A percentile compares a stretch with the other conserved stretches of the same genome.
Evolutionary conservation across 2,888 invertebrate species (phyloP).

Genomic region (Zaprionus bogoriensis): DNA sequence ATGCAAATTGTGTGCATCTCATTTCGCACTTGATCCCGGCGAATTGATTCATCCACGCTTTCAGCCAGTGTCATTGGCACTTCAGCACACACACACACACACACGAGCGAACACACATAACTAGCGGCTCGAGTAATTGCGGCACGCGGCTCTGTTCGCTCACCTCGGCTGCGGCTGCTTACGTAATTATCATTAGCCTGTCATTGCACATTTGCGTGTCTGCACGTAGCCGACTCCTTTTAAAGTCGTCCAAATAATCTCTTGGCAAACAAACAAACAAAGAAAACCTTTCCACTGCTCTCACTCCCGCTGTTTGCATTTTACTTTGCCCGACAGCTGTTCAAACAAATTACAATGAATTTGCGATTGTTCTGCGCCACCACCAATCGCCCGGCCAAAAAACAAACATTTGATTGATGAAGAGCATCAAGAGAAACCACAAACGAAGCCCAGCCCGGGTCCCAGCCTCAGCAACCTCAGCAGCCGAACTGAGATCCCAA

Average conservation of each 20-base stretch:
- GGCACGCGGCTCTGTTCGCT: slow-evolving; percentile 28
- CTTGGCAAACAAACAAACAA: slow-evolving; percentile 57
- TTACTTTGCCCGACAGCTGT: slow-evolving; percentile 58
- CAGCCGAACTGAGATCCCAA: slow-evolving; percentile 51
- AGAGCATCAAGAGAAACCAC: slow-evolving; percentile 40
- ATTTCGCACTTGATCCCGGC: not conserved
- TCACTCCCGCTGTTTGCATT: slow-evolving; percentile 30
- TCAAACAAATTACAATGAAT: slow-evolving; percentile 77
- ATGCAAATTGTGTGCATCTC: not conserved
- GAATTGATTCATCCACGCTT: not conserved
- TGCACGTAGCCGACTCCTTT: slow-evolving; percentile 44
- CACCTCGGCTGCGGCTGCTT: slow-evolving; percentile 30
- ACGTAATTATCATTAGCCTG: slow-evolving; percentile 62
- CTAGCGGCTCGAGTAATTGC: slow-evolving; percentile 12
- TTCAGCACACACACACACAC: no score
- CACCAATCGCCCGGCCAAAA: slow-evolving; percentile 8
- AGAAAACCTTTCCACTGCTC: slow-evolving; percentile 27
- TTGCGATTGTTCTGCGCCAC: slow-evolving; percentile 61
- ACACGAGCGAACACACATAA: slow-evolving; percentile 18
- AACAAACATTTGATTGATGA: slow-evolving; percentile 72
- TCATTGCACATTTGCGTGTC: slow-evolving; percentile 67
- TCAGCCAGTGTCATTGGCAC: slow-evolving; percentile 26
- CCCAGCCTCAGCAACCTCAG: not conserved
- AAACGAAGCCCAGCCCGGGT: slow-evolving; percentile 28
- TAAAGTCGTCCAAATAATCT: slow-evolving; percentile 51